These are phyloP conservation scores for Diloba caeruleocephala DNA, from an alignment of 2,888 invertebrate genomes.

Conservation along the genomic window DNA sequence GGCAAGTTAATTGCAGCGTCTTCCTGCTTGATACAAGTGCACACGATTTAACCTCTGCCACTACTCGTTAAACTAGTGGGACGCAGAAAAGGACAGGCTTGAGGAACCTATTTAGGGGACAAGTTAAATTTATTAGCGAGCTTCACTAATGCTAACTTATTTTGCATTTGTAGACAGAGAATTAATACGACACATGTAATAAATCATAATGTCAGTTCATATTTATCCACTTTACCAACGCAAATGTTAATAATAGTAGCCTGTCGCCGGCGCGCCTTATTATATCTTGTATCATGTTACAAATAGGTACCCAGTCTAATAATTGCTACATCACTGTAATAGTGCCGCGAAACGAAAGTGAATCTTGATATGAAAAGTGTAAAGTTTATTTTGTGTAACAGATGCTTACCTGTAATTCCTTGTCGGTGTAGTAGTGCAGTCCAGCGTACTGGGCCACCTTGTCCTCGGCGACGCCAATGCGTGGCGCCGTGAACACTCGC, in stretches of 20 bases:
- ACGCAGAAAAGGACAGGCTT: conserved; percentile 33
- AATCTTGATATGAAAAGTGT: conserved; percentile 9
- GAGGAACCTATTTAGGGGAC: conserved; percentile 37
- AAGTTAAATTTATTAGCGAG: conserved; percentile 40
- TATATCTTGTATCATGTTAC: conserved; percentile 32
- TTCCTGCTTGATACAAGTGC: conserved; percentile 39
- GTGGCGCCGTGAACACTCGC: conserved; percentile 93
- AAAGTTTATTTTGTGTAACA: conserved; percentile 17
- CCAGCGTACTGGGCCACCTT: conserved; percentile 97
- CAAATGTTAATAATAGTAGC: conserved; percentile 34
- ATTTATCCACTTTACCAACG: conserved; percentile 27
- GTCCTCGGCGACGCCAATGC: conserved; percentile 96
- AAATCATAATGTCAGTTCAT: conserved; percentile 24
- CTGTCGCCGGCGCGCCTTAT: conserved; percentile 35
- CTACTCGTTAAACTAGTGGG: conserved; percentile 48
- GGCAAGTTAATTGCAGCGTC: conserved; percentile 43
- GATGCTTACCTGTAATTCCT: conserved; percentile 94
- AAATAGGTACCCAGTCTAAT: conserved; percentile 18
- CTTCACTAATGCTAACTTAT: conserved; percentile 6
- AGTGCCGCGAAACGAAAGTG: conserved; percentile 7
- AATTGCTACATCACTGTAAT: conserved; percentile 16
- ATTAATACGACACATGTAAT: neutral
- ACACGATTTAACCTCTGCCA: conserved; percentile 52
- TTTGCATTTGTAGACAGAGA: conserved; percentile 11
- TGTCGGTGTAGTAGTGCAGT: conserved; percentile 97